These are phyloP conservation scores for Micoletzkya japonica DNA, from an alignment of 2,888 invertebrate genomes.

Conservation along the genomic window DNA sequence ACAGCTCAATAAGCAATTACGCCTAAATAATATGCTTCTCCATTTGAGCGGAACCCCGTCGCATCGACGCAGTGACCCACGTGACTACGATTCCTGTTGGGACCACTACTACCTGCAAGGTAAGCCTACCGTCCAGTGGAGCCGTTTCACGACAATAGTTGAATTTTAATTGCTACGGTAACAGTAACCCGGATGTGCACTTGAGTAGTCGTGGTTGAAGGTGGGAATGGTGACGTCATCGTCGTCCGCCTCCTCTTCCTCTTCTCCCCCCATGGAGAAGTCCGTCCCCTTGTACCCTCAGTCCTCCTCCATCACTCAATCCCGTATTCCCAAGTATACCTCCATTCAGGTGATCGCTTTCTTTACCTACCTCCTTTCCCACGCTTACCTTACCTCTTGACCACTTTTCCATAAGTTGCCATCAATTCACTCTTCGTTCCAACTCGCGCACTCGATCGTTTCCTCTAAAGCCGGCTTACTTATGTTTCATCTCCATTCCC, in stretches of 20 bases:
- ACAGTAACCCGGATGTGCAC: too few relatives aligned
- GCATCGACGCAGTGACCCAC: slow-evolving; percentile 13
- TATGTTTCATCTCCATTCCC: too few relatives aligned
- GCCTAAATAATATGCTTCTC: not conserved
- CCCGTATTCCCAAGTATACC: slow-evolving; percentile 23
- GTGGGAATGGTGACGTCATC: not conserved
- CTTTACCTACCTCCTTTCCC: not conserved
- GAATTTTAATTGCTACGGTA: slow-evolving; percentile 6
- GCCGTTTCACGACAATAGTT: not conserved
- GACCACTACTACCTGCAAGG: not conserved
- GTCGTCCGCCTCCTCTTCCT: not conserved
- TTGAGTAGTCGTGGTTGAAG: too few relatives aligned
- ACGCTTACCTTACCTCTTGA: not conserved
- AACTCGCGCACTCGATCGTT: slow-evolving; percentile 8
- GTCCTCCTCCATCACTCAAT: slow-evolving; percentile 5
- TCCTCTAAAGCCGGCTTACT: not conserved
- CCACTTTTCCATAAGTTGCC: not conserved
- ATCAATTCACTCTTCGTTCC: not conserved
- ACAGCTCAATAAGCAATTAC: too few relatives aligned
- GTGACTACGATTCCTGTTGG: slow-evolving; percentile 25
- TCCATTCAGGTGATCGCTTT: slow-evolving; percentile 4
- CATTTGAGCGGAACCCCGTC: slow-evolving; percentile 19
- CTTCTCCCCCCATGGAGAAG: not conserved
- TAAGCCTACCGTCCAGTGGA: slow-evolving; percentile 20
- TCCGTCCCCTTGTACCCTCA: slow-evolving; percentile 9